These are phyloP conservation scores for Apaloderma vittatum DNA, from an alignment of 2,113 vertebrate genomes.

Conservation along the genomic window DNA sequence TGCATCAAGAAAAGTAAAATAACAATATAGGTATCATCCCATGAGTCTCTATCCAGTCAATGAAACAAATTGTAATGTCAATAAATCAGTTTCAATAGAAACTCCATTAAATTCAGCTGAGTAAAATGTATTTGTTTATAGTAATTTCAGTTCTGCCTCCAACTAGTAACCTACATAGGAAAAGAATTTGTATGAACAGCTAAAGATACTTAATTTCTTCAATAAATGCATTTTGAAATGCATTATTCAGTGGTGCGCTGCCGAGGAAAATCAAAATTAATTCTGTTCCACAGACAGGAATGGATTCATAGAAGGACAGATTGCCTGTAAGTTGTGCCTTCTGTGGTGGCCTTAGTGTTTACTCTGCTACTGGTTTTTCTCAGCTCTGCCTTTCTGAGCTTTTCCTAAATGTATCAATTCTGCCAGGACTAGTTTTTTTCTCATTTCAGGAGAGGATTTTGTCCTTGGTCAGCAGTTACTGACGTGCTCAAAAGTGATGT, in stretches of 20 bases:
- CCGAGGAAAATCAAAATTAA: not conserved
- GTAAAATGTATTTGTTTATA: not conserved
- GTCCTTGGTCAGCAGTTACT: not conserved
- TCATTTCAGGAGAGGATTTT: not conserved
- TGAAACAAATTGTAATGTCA: not conserved
- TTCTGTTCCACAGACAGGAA: not conserved
- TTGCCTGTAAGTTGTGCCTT: not conserved
- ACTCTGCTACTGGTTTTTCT: not conserved
- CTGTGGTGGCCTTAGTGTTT: not conserved
- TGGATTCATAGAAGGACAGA: not conserved
- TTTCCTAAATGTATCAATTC: not conserved
- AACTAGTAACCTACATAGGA: not conserved
- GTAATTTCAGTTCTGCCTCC: not conserved
- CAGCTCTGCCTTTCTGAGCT: not conserved
- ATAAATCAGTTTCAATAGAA: not conserved
- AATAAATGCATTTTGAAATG: not conserved
- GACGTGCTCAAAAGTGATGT: not conserved
- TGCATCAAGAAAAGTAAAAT: not conserved
- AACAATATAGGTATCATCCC: not conserved
- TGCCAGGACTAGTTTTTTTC: not conserved
- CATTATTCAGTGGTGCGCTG: not conserved
- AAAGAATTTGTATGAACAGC: not conserved
- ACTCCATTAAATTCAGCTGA: not conserved
- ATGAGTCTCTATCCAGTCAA: not conserved
- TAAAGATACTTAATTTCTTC: not conserved